Base-by-base conservation (phyloP, 2,888 invertebrate species). In the Drosophila aldrichi region DNA sequence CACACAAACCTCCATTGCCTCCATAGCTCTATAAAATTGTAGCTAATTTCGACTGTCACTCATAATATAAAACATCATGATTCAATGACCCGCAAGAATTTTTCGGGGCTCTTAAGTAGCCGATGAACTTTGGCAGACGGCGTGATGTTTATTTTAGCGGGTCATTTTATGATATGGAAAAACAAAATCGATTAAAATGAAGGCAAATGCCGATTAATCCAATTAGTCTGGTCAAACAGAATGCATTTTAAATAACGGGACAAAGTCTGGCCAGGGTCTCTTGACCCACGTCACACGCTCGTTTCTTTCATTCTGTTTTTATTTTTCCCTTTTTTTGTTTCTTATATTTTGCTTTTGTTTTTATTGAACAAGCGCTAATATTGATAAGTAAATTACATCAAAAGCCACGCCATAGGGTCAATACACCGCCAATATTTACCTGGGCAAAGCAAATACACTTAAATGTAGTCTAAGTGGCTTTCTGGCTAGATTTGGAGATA, bases 131-230 rank as follows among this genome's bases (percentile, higher is more conserved):
- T 46, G 32, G 12, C 38, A 40, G 32, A 38, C 14, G 18, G 32
- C 40, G 18, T 22, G 46, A 22, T 32, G 18, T 18, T 12, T 49
- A 22, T 32, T 48, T 48, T n/a, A 10, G 57, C 34, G 12, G 22
- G 36, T 22, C 36, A 20, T n/a, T 46, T 60, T 16, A 38, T 38
- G 36, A n/a, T 48, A 60, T 40, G 16, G 25, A 40, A 18, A 29
- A 34, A 12, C 18, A 49, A 44, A 70, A 40, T 44, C 43, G 62
- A 70, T 56, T 25, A 34, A 43, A 43, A 38, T 29, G 48, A 49
- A 49, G 16, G 54, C 55, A 69, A 68, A 62, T 5, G 10, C 25
- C 46, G 22, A 40, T 66, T 66, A 54, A 20, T 49, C 25, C 74
- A 67, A 49, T 74, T 51, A 49, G 51, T 63, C 49, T 51, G 49